Evolutionary conservation across 2,113 vertebrate species (phyloP).

Genomic region (Macquaria australasica): DNA sequence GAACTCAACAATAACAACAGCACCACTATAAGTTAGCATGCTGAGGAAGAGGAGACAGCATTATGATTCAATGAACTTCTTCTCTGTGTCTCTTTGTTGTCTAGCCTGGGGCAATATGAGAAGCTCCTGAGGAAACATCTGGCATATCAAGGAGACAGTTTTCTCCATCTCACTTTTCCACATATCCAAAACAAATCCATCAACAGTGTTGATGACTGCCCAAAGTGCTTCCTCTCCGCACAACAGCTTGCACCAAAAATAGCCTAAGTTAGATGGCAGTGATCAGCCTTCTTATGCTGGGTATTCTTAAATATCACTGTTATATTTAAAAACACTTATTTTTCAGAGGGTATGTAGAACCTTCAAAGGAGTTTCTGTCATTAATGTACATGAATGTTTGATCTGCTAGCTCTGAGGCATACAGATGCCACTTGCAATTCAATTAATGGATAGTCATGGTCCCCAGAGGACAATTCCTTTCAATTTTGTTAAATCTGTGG

Average conservation of each 20-base stretch:
- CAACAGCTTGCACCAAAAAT: conserved; percentile 29
- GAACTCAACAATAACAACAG: conserved; percentile 6
- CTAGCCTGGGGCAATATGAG: conserved; percentile 55
- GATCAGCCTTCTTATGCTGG: conserved; percentile 20
- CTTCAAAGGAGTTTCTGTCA: not conserved
- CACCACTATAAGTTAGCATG: conserved; percentile 13
- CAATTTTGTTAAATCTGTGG: not conserved
- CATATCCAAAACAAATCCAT: conserved; percentile 50
- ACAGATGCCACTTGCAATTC: not conserved
- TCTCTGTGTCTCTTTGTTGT: conserved; percentile 67
- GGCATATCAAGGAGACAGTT: conserved; percentile 67
- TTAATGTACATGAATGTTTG: not conserved
- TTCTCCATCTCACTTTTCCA: conserved; percentile 56
- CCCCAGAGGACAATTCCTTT: not conserved
- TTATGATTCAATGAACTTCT: conserved; percentile 68
- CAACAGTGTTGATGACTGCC: conserved; percentile 40
- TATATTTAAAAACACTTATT: not conserved
- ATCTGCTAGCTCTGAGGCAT: not conserved
- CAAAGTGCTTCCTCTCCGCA: conserved; percentile 20
- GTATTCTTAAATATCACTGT: not conserved
- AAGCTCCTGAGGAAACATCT: conserved; percentile 80
- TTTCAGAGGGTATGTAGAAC: not conserved
- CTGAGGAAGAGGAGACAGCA: conserved; percentile 49
- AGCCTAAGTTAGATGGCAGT: conserved; percentile 4
- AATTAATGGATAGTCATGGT: not conserved